A percentile compares a stretch with the other conserved stretches of the same genome.
These are phyloP conservation scores for Amniataba percoides DNA, from an alignment of 2,797 vertebrate genomes.

Conservation along the genomic window DNA sequence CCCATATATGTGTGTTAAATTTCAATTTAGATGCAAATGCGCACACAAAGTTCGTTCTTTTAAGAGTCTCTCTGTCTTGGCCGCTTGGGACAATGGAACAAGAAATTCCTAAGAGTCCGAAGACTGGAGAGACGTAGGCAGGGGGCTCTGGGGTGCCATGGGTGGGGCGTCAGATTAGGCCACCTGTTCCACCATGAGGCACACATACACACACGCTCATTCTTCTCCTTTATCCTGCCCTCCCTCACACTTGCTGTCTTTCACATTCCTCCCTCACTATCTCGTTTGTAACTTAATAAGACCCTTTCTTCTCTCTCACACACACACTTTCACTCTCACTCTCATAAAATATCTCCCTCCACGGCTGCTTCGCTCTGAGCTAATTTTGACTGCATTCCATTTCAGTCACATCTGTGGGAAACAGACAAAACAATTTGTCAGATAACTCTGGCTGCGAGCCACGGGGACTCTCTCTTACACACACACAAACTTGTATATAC, in stretches of 20 bases:
- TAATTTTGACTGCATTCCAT: constrained; percentile 77
- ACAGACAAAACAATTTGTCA: constrained; percentile 76
- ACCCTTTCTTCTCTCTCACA: constrained; percentile 40
- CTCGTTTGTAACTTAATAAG: constrained; percentile 66
- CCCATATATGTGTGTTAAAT: constrained; percentile 35
- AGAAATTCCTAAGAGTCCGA: constrained; percentile 72
- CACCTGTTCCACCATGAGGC: constrained; percentile 81
- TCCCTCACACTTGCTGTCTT: constrained; percentile 61
- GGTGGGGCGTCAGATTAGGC: constrained; percentile 77
- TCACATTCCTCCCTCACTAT: constrained; percentile 66
- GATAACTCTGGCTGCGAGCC: constrained; percentile 67
- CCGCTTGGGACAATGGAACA: constrained; percentile 51
- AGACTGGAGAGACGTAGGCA: constrained; percentile 48
- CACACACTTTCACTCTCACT: constrained; percentile 52
- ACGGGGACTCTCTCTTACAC: constrained; percentile 30
- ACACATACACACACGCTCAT: constrained; percentile 20
- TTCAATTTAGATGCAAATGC: constrained; percentile 58
- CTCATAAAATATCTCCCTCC: constrained; percentile 61
- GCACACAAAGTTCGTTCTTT: constrained; percentile 21
- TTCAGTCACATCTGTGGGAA: constrained; percentile 80
- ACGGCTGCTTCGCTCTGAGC: constrained; percentile 53
- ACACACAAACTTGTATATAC: constrained; percentile 7
- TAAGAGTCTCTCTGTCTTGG: constrained; percentile 8
- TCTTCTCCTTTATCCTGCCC: constrained; percentile 62
- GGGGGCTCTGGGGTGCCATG: constrained; percentile 48